Evolutionary conservation across 2,888 invertebrate genomes (phyloP).

Genomic region (Ochropleura plecta): DNA sequence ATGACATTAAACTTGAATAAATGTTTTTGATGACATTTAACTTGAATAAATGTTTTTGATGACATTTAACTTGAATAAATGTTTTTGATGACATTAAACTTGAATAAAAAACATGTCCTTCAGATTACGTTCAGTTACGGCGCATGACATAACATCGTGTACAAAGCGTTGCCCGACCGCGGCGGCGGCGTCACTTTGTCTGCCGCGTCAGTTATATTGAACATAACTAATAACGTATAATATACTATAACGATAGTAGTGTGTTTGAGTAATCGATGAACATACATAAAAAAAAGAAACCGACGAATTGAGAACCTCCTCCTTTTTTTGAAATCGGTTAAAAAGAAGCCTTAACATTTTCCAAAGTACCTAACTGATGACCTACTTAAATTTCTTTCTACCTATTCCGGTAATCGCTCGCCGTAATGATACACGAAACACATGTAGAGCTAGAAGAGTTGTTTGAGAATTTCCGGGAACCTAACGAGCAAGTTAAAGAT

Average conservation of each 20-base stretch:
- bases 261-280: too few relatives aligned
- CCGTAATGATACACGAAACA: conserved; percentile 28
- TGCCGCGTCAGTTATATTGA: neutral
- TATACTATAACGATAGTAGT: too few relatives aligned
- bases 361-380: neutral
- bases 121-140: neutral
- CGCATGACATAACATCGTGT: neutral
- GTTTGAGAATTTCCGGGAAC: conserved; percentile 24
- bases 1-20: too few relatives aligned
- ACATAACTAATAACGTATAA: neutral
- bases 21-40: too few relatives aligned
- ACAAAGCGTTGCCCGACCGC: neutral
- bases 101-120: conserved; percentile 2
- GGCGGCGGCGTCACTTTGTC: conserved; percentile 25
- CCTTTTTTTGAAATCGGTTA: too few relatives aligned
- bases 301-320: too few relatives aligned
- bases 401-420: neutral
- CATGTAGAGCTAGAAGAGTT: conserved; percentile 8
- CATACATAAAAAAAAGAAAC: too few relatives aligned
- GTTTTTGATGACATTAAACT: neutral
- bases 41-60: too few relatives aligned
- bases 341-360: neutral
- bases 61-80: neutral
- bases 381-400: neutral
- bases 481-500: conserved; percentile 55